Base-by-base conservation (phyloP, 2,797 vertebrate species). In the Otolemur crassicaudatus region DNA sequence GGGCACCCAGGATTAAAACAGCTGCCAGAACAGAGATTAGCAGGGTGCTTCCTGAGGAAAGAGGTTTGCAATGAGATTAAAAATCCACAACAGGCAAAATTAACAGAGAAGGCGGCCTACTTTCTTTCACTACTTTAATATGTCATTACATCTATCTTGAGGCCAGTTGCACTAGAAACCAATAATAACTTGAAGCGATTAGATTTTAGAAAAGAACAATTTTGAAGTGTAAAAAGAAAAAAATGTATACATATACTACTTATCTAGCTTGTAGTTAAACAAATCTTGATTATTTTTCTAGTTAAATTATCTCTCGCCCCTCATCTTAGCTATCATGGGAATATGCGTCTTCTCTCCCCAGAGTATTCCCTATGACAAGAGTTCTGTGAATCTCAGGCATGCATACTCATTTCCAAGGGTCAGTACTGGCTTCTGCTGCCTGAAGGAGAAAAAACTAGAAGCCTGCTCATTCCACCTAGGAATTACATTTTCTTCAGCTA, bases 401-500 rank as follows among this genome's bases (percentile, higher is more conserved):
- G 13, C 25, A 37, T 37, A 63, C 5, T 81, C 67, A 60, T 83
- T 63, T 93, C 49, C 88, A 76, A 93, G 65, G 37, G 70, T 67
- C 63, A 81, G 49, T 46, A 40, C 84, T 80, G 53, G 17, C 65
- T 87, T 88, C 65, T 79, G 70, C 79, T 90, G 37, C 60, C 84
- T 82, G 94, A 80, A 94, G 58, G 58, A 96, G 84, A 93, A 91
- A 94, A 94, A 93, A 89, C 11, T 96, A 88, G 82, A 96, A 94
- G 53, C 53, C 65, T n/a, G 1, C 23, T 95, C 46, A 34, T 37
- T 92, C 83, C n/a, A 72, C 94, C 82, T 84, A 95, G 79, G 79
- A 93, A 87, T 58, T 87, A 25, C 3, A 14, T 96, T 97, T 96
- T 90, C 96, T 58, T 94, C 91, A 96, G 95, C 95, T 95, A 73